These are phyloP conservation scores for Echinarachnius parma DNA, from an alignment of 53 echinoderm and acorn worm genomes.

Conservation along the genomic window DNA sequence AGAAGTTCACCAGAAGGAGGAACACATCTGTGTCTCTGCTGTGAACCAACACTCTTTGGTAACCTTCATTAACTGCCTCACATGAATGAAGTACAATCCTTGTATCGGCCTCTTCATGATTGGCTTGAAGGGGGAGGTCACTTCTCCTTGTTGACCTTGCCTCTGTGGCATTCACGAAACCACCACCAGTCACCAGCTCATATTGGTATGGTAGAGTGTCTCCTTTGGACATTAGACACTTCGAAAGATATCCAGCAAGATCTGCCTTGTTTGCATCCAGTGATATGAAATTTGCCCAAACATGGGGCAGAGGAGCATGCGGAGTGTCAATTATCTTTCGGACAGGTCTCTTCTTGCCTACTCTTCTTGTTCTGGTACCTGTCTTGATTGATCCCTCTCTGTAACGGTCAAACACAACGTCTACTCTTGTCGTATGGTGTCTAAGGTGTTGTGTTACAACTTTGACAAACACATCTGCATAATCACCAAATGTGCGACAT, in stretches of 20 bases:
- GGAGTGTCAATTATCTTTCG: constrained; percentile 3
- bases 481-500: constrained; percentile 35
- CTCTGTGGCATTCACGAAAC: constrained; percentile 10
- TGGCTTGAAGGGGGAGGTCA: background rate
- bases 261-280: constrained; percentile 18
- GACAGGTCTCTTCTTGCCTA: constrained; percentile 19
- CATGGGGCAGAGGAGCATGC: background rate
- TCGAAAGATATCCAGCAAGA: constrained; percentile 8
- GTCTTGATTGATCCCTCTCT: constrained; percentile 44
- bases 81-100: constrained; percentile 28
- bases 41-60: background rate
- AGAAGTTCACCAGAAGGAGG: constrained; percentile 9
- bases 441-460: constrained; percentile 15
- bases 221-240: background rate
- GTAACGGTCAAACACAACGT: constrained; percentile 42
- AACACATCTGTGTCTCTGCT: constrained; percentile 28
- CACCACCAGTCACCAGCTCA: constrained; percentile 20
- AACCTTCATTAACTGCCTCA: constrained; percentile 9
- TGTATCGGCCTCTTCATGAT: constrained; percentile 39
- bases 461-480: constrained; percentile 27
- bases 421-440: constrained; percentile 12
- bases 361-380: constrained; percentile 28
- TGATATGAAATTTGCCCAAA: background rate
- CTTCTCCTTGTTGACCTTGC: constrained; percentile 6
- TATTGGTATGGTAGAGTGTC: background rate